phyloP scores from a whole-genome alignment of 1,140 invertebrate species.

The Hyphantria cunea region DNA sequence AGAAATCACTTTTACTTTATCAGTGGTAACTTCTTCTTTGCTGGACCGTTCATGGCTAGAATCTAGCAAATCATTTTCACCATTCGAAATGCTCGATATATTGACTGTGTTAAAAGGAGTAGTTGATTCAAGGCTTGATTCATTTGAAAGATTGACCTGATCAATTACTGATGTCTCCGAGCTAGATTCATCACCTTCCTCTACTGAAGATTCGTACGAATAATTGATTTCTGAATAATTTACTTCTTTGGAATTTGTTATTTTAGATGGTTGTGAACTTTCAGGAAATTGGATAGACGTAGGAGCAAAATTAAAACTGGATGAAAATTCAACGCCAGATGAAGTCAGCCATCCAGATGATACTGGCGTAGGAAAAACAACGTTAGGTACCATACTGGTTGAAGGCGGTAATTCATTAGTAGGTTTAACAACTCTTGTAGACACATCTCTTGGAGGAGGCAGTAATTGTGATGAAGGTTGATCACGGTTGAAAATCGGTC shows the following conservation, averaged over 20 bases:
- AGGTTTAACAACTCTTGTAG: conserved; percentile 43
- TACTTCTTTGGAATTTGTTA: conserved; percentile 35
- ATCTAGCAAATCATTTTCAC: conserved; percentile 36
- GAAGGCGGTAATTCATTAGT: conserved; percentile 41
- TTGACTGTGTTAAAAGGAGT: conserved; percentile 3
- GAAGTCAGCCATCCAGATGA: conserved; percentile 74
- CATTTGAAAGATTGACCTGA: conserved; percentile 35
- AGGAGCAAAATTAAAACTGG: conserved; percentile 64
- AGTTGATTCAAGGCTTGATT: conserved; percentile 32
- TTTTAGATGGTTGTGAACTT: conserved; percentile 36
- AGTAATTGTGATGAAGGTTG: conserved; percentile 66
- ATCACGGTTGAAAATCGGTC: conserved; percentile 60
- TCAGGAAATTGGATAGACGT: conserved; percentile 57
- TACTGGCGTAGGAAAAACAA: conserved; percentile 68
- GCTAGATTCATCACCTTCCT: conserved; percentile 41
- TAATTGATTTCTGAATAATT: conserved; percentile 46
- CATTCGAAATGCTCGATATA: conserved; percentile 27
- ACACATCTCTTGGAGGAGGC: conserved; percentile 63
- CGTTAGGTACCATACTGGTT: conserved; percentile 40
- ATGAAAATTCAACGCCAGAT: conserved; percentile 67
- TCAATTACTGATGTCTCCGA: conserved; percentile 44
- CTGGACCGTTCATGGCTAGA: conserved; percentile 11
- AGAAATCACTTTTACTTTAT: conserved; percentile 57
- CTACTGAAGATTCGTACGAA: conserved; percentile 55
- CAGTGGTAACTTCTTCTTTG: conserved; percentile 48